Evolutionary conservation across 2,888 invertebrate genomes (phyloP), one percentile per base, ranked within the genome.

Genomic region (Aethes cnicana): DNA sequence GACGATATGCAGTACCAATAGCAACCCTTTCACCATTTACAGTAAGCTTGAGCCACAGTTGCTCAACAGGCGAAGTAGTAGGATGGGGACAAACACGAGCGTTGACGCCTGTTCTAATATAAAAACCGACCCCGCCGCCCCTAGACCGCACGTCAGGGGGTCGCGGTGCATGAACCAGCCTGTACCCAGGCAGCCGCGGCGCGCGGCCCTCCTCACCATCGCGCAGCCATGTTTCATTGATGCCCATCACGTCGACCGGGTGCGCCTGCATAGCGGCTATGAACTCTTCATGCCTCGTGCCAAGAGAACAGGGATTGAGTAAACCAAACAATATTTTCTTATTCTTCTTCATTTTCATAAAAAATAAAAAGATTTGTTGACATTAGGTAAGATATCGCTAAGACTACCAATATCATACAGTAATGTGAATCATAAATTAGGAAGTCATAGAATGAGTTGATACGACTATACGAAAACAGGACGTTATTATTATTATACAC

Each of bases 71-170:
- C 1, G 25, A 7, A 2, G 43, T 8, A 1, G 21, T 9, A 1
- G 43, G 43, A 11, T 44, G 43, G 7, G 43, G 2, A 7, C 28
- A 21, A 3, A 35, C 2, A 1, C 37, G 28, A 4, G 30, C 32
- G 7, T 6, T 16, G 1, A 48, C 4, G 2, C 33, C 41, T 1
- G 3, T 8, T 6, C 25, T 57, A 3, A 61, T 46, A 25, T 58
- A 62, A 47, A 60, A 61, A 1, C 55, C 61, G 1, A 60, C 59
- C 1, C 59, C 60, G 5, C 60, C 59, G 1, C 60, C 60, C 2
- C 60, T 52, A 2, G 33, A 43, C 1, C 57, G 54, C 1, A 41
- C 11, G 2, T 17, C 16, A 0, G 5, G 3, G 0, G 57, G 56
- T 0, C 57, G 54, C 18, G 60, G 59, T 3, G 53, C n/a, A 17